phyloP scores from a whole-genome alignment of 2,888 invertebrate species.

The Nemotelus pantherinus region DNA sequence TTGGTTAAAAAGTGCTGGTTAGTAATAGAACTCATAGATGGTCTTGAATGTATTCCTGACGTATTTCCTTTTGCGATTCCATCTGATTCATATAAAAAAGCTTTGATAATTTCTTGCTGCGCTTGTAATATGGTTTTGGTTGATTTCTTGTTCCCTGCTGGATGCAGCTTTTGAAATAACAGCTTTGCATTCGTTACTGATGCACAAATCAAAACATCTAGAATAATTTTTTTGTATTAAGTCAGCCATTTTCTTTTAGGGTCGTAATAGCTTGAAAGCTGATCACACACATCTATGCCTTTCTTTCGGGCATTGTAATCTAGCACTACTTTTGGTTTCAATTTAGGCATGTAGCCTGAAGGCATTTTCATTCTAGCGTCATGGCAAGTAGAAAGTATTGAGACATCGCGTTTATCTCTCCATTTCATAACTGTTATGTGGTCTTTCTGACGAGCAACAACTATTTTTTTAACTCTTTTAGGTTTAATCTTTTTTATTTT shows the following conservation, averaged over 20 bases:
- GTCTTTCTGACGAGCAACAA: background rate
- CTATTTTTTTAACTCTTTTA: background rate
- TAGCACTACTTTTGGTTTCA: conserved; percentile 4
- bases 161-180: conserved; percentile 1
- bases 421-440: conserved; percentile 13
- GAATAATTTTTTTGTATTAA: background rate
- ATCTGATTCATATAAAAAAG: background rate
- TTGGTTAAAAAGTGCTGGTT: conserved; percentile 6
- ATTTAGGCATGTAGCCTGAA: background rate
- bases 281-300: conserved; percentile 13
- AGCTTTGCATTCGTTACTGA: background rate
- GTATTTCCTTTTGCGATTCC: background rate
- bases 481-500: background rate
- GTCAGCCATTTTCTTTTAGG: background rate
- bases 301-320: conserved; percentile 11
- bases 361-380: background rate
- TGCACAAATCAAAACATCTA: conserved; percentile 14
- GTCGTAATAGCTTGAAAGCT: conserved; percentile 9
- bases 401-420: background rate
- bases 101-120: conserved; percentile 9
- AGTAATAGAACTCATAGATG: background rate
- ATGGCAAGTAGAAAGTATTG: background rate
- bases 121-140: conserved; percentile 15
- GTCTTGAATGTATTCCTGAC: conserved; percentile 16
- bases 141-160: conserved; percentile 6